phyloP scores from a whole-genome alignment of 2,113 vertebrate species.

The Coptodon bakossiorum region DNA sequence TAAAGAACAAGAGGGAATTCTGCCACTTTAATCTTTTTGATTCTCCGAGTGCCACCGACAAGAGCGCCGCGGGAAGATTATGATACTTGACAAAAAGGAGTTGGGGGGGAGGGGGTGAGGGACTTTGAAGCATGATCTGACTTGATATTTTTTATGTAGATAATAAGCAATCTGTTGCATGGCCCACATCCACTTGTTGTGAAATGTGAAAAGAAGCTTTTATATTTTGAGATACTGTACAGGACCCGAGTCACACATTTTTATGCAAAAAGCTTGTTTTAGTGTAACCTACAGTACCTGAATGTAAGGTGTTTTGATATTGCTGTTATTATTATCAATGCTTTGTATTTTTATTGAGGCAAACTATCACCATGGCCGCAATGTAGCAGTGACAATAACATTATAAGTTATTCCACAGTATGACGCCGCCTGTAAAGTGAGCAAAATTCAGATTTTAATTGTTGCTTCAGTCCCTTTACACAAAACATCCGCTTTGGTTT shows the following conservation, averaged over 20 bases:
- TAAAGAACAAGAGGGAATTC: neutral
- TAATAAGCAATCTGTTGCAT: constrained; percentile 54
- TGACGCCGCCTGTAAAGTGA: neutral
- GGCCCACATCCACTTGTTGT: constrained; percentile 48
- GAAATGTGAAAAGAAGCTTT: constrained; percentile 57
- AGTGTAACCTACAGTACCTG: constrained; percentile 38
- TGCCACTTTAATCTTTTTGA: constrained; percentile 29
- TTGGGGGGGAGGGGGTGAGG: neutral
- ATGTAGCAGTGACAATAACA: constrained; percentile 32
- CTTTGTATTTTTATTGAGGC: constrained; percentile 29
- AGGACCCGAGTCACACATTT: constrained; percentile 30
- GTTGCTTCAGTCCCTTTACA: constrained; percentile 44
- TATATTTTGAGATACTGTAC: constrained; percentile 54
- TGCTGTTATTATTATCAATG: constrained; percentile 38
- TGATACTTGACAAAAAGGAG: constrained; percentile 6
- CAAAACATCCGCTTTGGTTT: constrained; percentile 38
- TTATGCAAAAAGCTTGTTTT: constrained; percentile 65
- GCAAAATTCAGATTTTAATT: neutral
- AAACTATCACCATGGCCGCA: constrained; percentile 3
- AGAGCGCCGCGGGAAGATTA: constrained; percentile 12
- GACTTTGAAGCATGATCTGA: constrained; percentile 34
- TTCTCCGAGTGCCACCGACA: constrained; percentile 40
- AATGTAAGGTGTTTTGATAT: constrained; percentile 47
- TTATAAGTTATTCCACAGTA: neutral
- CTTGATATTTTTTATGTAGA: constrained; percentile 42